Percentiles rank a stretch among this genome's conserved stretches.
Evolutionary conservation across 2,113 vertebrate genomes (phyloP).

Genomic region (Ptilorrhoa leucosticta): DNA sequence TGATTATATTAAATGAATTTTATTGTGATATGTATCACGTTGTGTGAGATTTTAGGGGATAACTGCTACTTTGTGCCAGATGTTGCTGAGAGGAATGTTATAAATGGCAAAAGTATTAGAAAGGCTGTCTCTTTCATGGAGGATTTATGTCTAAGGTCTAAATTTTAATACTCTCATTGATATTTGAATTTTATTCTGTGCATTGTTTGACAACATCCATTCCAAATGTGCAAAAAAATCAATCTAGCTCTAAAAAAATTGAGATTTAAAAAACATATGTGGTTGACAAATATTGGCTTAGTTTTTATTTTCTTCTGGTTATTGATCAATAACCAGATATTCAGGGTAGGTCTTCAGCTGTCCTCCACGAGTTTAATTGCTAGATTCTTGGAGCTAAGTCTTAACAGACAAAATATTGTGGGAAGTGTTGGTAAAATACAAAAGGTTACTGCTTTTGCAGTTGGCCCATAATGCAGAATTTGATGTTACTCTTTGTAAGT

Average conservation of each 20-base stretch:
- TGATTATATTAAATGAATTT: background rate
- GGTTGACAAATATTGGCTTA: background rate
- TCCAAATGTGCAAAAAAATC: background rate
- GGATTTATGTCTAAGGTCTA: background rate
- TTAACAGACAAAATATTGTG: background rate
- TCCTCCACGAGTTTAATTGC: background rate
- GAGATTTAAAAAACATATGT: background rate
- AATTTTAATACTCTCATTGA: background rate
- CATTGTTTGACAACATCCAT: background rate
- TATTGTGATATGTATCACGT: background rate
- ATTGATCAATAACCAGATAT: background rate
- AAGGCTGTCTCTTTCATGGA: background rate
- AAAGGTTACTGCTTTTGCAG: background rate
- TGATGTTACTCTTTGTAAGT: background rate
- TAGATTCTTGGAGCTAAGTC: background rate
- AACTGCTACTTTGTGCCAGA: background rate
- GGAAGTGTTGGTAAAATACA: background rate
- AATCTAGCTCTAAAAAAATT: background rate
- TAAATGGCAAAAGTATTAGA: background rate
- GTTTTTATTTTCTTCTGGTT: background rate
- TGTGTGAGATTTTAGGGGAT: background rate
- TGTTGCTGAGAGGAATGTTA: background rate
- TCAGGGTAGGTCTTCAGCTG: background rate
- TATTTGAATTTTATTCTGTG: background rate
- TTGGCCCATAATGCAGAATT: background rate